A percentile compares a stretch with the other conserved stretches of the same genome.
phyloP scores from a whole-genome alignment of 2,888 invertebrate genomes.

The Pseudanteris insignis region DNA sequence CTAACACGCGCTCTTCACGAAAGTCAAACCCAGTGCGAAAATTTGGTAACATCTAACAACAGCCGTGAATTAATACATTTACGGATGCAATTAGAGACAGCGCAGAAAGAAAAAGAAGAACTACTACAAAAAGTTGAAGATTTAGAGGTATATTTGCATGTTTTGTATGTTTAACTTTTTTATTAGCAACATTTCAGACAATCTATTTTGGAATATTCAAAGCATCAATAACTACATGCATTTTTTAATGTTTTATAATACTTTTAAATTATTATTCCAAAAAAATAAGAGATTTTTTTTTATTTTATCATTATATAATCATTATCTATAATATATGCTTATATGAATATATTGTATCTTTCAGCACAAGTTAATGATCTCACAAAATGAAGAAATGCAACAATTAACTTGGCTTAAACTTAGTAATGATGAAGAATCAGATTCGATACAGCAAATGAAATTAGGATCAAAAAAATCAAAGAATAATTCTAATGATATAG shows the following conservation, averaged over 20 bases:
- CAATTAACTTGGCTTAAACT: slow-evolving; percentile 59
- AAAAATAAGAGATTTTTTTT: neutral
- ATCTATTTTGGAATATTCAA: too few species aligned
- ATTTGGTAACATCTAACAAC: slow-evolving; percentile 66
- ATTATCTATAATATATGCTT: too few species aligned
- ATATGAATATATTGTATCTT: slow-evolving; percentile 14
- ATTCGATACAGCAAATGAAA: slow-evolving; percentile 59
- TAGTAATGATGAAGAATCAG: slow-evolving; percentile 57
- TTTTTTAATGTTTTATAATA: slow-evolving; percentile 3
- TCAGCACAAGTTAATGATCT: slow-evolving; percentile 57
- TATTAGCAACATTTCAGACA: too few species aligned
- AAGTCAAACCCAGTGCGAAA: slow-evolving; percentile 69
- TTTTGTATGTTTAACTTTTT: neutral
- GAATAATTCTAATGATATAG: slow-evolving; percentile 65
- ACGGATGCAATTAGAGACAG: slow-evolving; percentile 68
- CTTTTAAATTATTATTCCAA: too few species aligned
- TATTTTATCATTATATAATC: neutral
- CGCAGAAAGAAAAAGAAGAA: slow-evolving; percentile 70
- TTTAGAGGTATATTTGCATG: slow-evolving; percentile 49
- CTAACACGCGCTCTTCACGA: slow-evolving; percentile 71
- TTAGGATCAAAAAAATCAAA: slow-evolving; percentile 54
- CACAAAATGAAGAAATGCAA: slow-evolving; percentile 55
- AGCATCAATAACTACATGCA: too few species aligned
- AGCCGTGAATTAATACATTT: slow-evolving; percentile 68
- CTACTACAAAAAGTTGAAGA: slow-evolving; percentile 57